Conservation (phyloP, 2,888 invertebrate species). For the Lissocephala sabroskyi region DNA sequence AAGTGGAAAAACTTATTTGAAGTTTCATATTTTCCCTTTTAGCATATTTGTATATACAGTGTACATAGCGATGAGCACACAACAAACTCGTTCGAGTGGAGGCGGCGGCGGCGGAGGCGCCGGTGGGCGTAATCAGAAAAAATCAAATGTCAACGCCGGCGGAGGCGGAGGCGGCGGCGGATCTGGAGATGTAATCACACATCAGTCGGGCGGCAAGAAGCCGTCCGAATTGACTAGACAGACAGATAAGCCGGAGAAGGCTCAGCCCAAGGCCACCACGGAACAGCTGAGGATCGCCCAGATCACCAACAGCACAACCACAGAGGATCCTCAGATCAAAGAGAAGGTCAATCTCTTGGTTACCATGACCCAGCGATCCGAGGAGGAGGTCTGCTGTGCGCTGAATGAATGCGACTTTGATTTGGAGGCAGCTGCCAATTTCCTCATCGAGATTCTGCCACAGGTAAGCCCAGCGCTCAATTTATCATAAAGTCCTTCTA, state of each 20-base stretch:
- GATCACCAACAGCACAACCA: conserved; percentile 80
- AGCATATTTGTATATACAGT: conserved; percentile 73
- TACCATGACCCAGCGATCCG: conserved; percentile 91
- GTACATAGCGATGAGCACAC: conserved; percentile 74
- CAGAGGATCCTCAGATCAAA: conserved; percentile 77
- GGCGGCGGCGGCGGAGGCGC: conserved; percentile 62
- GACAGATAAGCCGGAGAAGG: conserved; percentile 75
- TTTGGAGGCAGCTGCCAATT: conserved; percentile 78
- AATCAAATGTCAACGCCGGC: conserved; percentile 67
- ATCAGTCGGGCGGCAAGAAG: conserved; percentile 71
- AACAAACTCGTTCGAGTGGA: conserved; percentile 72
- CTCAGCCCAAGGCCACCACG: conserved; percentile 79
- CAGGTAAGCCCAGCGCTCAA: too few species aligned
- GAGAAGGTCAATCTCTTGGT: conserved; percentile 86
- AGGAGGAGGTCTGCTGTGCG: conserved; percentile 93
- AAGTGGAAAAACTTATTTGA: too few species aligned
- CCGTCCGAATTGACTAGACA: conserved; percentile 77
- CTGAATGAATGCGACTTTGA: conserved; percentile 95
- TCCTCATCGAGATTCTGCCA: conserved; percentile 72
- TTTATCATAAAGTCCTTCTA: too few species aligned
- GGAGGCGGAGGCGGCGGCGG: conserved; percentile 70
- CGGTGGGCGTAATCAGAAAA: conserved; percentile 71
- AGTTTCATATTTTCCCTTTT: too few species aligned
- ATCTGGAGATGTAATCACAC: conserved; percentile 47
- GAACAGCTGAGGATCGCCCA: conserved; percentile 90